These are phyloP conservation scores for Pteropus alecto DNA, from an alignment of 2,113 vertebrate genomes.

Conservation along the genomic window DNA sequence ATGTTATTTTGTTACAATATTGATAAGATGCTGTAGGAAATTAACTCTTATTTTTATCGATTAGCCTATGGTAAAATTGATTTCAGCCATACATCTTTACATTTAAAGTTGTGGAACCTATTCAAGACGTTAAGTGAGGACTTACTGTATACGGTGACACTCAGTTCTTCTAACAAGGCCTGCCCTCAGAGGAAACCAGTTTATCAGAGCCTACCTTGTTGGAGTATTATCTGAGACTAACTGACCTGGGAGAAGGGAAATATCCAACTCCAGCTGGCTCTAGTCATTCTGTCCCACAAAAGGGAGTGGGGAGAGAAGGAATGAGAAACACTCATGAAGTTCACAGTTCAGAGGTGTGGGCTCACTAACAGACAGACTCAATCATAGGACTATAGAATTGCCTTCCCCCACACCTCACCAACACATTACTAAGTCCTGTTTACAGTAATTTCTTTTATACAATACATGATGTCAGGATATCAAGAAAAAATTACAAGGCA, in stretches of 20 bases:
- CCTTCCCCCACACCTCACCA: neutral
- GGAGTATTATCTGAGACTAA: neutral
- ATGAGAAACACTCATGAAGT: neutral
- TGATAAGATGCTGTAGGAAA: neutral
- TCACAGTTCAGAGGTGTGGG: neutral
- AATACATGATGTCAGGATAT: neutral
- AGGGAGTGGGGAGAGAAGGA: rapidly evolving
- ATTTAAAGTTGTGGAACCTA: neutral
- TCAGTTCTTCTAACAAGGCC: neutral
- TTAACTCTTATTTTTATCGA: too few species aligned
- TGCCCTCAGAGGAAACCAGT: neutral
- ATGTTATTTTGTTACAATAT: neutral
- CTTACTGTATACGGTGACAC: neutral
- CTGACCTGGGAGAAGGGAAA: neutral
- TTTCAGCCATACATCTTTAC: neutral
- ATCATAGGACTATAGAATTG: neutral
- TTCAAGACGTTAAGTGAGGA: neutral
- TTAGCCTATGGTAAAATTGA: neutral
- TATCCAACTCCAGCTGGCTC: neutral
- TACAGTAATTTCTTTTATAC: neutral
- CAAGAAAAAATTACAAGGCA: neutral
- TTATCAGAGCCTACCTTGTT: neutral
- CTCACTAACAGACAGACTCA: neutral
- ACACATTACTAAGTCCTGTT: neutral
- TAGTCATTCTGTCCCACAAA: neutral